Evolutionary conservation across 2,113 vertebrate genomes (phyloP), one percentile per base, ranked within the genome.

Genomic region (Speoplatyrhinus poulsoni): DNA sequence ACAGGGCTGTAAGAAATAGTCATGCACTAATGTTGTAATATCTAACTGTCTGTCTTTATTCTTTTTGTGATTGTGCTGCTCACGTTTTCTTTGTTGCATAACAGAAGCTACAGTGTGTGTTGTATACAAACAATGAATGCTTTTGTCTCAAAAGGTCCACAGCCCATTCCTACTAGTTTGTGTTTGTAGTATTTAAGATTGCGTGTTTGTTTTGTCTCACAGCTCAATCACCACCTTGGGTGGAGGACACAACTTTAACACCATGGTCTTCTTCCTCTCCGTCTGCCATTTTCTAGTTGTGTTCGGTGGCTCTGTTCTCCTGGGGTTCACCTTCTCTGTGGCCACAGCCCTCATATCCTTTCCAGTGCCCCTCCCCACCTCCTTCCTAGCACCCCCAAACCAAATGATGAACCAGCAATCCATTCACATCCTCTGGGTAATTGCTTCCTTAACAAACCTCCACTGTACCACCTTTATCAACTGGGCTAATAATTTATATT

Each of bases 311-410:
- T 95, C 94, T 0, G 93, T 96, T 82, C 90, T 93, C 33, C 88
- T 94, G 85, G 94, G 94, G 64, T 94, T 94, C 9, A 86, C 89
- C 0, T 96, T 94, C 36, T 92, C 93, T 32, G 76, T 95, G 60
- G 87, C 94, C 82, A 95, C 95, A 46, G 94, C 94, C 59, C 85
- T 96, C 80, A 95, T 96, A 96, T 96, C 94, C 95, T 96, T 95
- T 92, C 71, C 36, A 41, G 36, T 41, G 76, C 36, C 52, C 67
- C 46, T 32, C 65, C 62, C 65, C 55, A 49, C 54, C 69, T 66
- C 70, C 61, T 48, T 49, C 47, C 71, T 68, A 50, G 36, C 79
- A 62, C 59, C 81, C 77, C 6, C 62, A 76, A 76, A 82, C 76
- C 80, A 80, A 82, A 87, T 89, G 85, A 83, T 84, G 77, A 80